phyloP scores from a whole-genome alignment of 2,888 invertebrate species.

The Synergus umbraculus region DNA sequence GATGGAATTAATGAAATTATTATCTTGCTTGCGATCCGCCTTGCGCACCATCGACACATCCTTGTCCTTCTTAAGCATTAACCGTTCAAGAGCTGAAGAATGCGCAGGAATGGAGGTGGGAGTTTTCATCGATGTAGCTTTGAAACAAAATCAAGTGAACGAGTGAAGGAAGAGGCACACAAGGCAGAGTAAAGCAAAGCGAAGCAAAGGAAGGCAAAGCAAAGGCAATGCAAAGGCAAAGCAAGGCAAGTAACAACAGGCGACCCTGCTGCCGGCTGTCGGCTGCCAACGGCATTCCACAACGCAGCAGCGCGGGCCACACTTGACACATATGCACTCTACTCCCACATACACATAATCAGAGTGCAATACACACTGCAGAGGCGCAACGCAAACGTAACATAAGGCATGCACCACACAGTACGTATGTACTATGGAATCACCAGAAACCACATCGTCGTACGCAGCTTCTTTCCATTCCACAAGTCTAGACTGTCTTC shows the following conservation, averaged over 20 bases:
- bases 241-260: slow-evolving; percentile 30
- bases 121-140: slow-evolving; percentile 35
- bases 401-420: neutral
- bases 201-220: slow-evolving; percentile 3
- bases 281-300: slow-evolving; percentile 35
- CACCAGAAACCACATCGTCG: neutral
- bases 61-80: slow-evolving; percentile 19
- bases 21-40: neutral
- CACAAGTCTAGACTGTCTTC: slow-evolving; percentile 28
- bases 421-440: too few species aligned
- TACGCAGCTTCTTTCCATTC: slow-evolving; percentile 36
- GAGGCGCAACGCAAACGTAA: slow-evolving; percentile 16
- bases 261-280: slow-evolving; percentile 37
- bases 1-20: slow-evolving; percentile 2
- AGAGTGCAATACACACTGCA: slow-evolving; percentile 3
- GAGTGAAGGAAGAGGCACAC: slow-evolving; percentile 19
- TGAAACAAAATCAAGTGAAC: slow-evolving; percentile 32
- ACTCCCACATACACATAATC: slow-evolving; percentile 10
- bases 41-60: slow-evolving; percentile 23
- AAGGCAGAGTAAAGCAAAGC: slow-evolving; percentile 17
- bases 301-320: slow-evolving; percentile 6
- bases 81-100: slow-evolving; percentile 27
- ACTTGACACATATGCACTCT: slow-evolving; percentile 39
- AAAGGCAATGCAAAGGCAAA: neutral
- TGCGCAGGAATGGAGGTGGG: slow-evolving; percentile 28